phyloP scores from a whole-genome alignment of 2,888 invertebrate species.

The Melikaiella ostensackeni region DNA sequence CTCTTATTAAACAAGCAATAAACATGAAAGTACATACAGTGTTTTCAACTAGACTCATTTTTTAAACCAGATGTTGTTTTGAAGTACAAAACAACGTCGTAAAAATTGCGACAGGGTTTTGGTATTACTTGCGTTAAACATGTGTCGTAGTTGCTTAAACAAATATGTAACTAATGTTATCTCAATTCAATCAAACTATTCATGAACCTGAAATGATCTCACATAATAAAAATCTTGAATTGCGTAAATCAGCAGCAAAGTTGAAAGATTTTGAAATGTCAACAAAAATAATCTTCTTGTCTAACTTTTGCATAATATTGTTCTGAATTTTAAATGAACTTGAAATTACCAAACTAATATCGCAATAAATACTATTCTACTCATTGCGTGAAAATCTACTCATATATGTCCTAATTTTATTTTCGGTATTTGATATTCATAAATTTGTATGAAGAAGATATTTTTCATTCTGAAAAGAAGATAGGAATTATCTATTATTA shows the following conservation, averaged over 20 bases:
- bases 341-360: background rate
- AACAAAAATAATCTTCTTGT: background rate
- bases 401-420: too few relatives aligned
- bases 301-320: background rate
- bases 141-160: background rate
- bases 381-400: too few relatives aligned
- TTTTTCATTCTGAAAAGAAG: too few relatives aligned
- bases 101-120: background rate
- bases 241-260: background rate
- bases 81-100: background rate
- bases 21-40: too few relatives aligned
- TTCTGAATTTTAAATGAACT: background rate
- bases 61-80: background rate
- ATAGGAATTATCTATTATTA: too few relatives aligned
- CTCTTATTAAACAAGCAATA: background rate
- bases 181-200: background rate
- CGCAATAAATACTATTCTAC: background rate
- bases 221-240: background rate
- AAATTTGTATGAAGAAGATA: too few relatives aligned
- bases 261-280: too few relatives aligned
- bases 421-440: too few relatives aligned
- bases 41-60: too few relatives aligned
- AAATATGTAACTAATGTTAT: background rate
- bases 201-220: background rate
- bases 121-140: background rate